Base-by-base conservation (phyloP, 1,140 invertebrate species). In the Pachyrhynchus sulphureomaculatus region DNA sequence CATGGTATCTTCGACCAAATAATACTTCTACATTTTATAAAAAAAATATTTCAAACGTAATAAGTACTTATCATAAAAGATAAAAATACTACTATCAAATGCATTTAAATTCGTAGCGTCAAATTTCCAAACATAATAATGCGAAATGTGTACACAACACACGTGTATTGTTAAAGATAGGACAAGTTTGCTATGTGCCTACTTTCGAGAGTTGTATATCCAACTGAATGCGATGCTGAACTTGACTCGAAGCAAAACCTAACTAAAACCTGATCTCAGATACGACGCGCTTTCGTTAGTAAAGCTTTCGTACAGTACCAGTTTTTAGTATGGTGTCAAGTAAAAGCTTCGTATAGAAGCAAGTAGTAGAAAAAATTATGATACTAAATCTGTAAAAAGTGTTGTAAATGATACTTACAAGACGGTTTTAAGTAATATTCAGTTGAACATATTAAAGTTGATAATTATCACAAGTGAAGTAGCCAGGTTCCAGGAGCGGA, bases 191-290 rank as follows among this genome's bases (percentile, higher is more conserved):
- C 21, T 42, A 33, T 45, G 17, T 42, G n/a, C 21, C 54, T 32
- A 47, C 41, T 55, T 42, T 55, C 26, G 29, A 18, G 45, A 49
- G 45, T 60, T 51, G 57, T 39, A 44, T 42, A 51, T 47, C 55
- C 42, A 48, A 58, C 52, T 54, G 52, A 47, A 23, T 17, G 20
- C 15, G 21, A 39, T 39, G 52, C 47, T 55, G 53, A 49, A 48
- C 42, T 49, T 49, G 55, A 48, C 34, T 60, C 18, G 36, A 52
- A 60, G 41, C 41, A 60, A 60, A 56, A 42, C 21, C 41, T 9
- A 39, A 42, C 39, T 15, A 56, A 56, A 60, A 60, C 57, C 57
- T 60, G 57, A 60, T 60, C 57, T 52, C 45, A 12, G 55, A 48
- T 47, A 41, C 36, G 57, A 47, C 23, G 42, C 57, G 45, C 23